Evolutionary conservation across 2,888 invertebrate species (phyloP).

Genomic region (Tipula confusa): DNA sequence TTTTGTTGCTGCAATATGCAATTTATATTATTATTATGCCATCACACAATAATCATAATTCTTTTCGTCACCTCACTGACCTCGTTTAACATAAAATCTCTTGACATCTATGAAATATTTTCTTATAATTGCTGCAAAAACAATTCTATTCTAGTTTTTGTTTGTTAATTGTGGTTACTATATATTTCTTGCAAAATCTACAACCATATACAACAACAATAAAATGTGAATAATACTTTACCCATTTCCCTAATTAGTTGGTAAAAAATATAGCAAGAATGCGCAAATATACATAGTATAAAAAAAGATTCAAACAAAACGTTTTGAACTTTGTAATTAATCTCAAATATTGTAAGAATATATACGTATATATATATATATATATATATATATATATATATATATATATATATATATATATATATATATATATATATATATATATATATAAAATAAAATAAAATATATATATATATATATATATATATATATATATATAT

Average conservation of each 20-base stretch:
- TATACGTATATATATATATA: not conserved
- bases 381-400: not conserved
- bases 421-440: not conserved
- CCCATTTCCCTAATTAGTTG: conserved; percentile 9
- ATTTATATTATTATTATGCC: not conserved
- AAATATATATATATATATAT: not conserved
- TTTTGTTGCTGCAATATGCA: conserved; percentile 20
- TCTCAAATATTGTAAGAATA: not conserved
- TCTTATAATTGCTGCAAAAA: not conserved
- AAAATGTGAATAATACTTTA: not conserved
- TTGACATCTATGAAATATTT: not conserved
- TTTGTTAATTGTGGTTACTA: too few relatives aligned
- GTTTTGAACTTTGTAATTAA: not conserved
- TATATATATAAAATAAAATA: too few relatives aligned
- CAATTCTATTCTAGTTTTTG: not conserved
- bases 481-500: not conserved
- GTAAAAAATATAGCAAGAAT: not conserved
- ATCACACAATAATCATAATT: not conserved
- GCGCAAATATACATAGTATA: not conserved
- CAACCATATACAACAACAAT: too few relatives aligned
- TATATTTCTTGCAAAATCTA: not conserved
- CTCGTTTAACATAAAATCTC: conserved; percentile 12
- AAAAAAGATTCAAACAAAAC: not conserved
- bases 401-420: not conserved
- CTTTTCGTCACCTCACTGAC: conserved; percentile 25